Conservation (phyloP, 2,113 vertebrate genomes). For the Apodemus speciosus region DNA sequence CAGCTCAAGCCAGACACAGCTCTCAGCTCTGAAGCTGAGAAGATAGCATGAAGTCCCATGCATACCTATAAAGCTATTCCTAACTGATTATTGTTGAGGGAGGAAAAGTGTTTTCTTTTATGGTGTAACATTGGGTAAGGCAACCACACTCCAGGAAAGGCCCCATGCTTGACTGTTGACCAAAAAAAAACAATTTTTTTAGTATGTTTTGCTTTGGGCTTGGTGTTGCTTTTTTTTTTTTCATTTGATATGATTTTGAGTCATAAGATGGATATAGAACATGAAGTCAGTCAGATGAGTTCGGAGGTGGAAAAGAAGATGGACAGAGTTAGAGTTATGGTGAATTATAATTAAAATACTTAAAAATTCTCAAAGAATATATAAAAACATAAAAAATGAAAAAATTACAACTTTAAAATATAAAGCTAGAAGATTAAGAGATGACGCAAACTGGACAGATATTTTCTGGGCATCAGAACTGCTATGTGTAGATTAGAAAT, state of each 20-base stretch:
- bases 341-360: not conserved
- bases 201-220: not conserved
- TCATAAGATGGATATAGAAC: not conserved
- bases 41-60: not conserved
- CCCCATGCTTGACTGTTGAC: too few species aligned
- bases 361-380: not conserved
- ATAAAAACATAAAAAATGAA: not conserved
- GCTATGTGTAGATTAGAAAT: not conserved
- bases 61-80: not conserved
- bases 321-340: too few species aligned
- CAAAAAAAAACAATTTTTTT: not conserved
- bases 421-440: constrained; percentile 10
- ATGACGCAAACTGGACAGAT: not conserved
- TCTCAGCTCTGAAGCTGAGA: not conserved
- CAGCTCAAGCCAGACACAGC: not conserved
- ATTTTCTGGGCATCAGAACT: not conserved
- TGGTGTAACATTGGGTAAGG: too few species aligned
- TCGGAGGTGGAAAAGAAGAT: not conserved
- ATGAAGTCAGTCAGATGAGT: not conserved
- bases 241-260: not conserved
- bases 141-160: not conserved
- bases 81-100: not conserved
- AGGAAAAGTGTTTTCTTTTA: not conserved
- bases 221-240: not conserved
- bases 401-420: not conserved